phyloP scores from a whole-genome alignment of 2,888 invertebrate species.

The Limnephilus rhombicus region DNA sequence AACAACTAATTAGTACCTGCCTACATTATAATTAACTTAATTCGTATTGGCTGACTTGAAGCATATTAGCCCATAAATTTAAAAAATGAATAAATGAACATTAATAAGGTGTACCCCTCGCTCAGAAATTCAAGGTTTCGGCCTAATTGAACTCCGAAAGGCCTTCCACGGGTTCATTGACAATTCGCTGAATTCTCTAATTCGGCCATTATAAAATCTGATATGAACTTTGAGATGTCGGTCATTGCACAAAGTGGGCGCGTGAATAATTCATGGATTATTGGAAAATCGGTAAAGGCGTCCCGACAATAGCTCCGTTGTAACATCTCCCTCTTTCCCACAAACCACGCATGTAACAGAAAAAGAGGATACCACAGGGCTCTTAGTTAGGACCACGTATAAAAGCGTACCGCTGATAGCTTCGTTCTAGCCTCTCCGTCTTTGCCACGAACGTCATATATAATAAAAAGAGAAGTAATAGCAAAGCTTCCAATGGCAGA shows the following conservation, averaged over 20 bases:
- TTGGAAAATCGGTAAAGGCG: conserved; percentile 51
- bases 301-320: neutral
- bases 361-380: neutral
- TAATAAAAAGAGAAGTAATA: neutral
- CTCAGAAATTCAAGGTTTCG: neutral
- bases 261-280: conserved; percentile 61
- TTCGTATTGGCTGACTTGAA: neutral
- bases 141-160: conserved; percentile 15
- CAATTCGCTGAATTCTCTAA: conserved; percentile 43
- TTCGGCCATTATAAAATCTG: conserved; percentile 39
- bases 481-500: neutral
- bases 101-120: neutral
- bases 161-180: conserved; percentile 32
- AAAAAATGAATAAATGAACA: neutral
- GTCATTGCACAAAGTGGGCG: conserved; percentile 52
- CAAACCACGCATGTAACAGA: neutral
- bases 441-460: neutral
- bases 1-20: neutral
- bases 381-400: neutral
- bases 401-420: neutral
- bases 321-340: neutral
- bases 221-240: conserved; percentile 45
- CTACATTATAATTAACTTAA: neutral
- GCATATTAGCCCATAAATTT: neutral
- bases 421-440: neutral